phyloP scores from a whole-genome alignment of 2,888 invertebrate genomes.

The Fragum sueziense region DNA sequence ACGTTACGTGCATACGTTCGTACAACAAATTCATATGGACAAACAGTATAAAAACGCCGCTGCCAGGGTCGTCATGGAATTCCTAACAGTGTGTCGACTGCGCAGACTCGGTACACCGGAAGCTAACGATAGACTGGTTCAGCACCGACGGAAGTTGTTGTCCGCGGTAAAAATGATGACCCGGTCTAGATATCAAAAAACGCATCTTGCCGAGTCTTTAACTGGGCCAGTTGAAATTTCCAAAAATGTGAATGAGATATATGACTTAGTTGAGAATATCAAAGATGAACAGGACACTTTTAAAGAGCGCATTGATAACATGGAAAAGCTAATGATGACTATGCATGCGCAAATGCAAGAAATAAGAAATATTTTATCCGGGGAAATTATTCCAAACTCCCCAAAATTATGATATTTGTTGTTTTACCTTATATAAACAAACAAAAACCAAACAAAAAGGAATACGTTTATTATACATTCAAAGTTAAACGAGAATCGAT shows the following conservation, averaged over 20 bases:
- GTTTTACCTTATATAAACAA: background rate
- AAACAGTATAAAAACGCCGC: constrained; percentile 68
- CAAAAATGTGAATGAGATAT: constrained; percentile 68
- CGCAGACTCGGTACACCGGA: constrained; percentile 59
- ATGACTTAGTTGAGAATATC: constrained; percentile 60
- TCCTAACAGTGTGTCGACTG: constrained; percentile 67
- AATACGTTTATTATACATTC: too few relatives aligned
- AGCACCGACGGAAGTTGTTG: constrained; percentile 67
- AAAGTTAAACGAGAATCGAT: too few relatives aligned
- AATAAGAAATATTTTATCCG: constrained; percentile 49
- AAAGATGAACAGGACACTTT: constrained; percentile 66
- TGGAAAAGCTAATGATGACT: constrained; percentile 67
- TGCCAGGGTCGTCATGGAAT: constrained; percentile 69
- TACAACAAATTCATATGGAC: constrained; percentile 70
- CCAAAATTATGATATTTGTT: constrained; percentile 3
- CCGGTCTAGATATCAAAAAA: constrained; percentile 66
- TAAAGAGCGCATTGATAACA: constrained; percentile 61
- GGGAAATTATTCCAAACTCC: constrained; percentile 12
- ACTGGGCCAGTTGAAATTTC: constrained; percentile 70
- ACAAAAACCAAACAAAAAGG: too few relatives aligned
- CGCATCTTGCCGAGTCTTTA: constrained; percentile 65
- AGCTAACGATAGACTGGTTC: constrained; percentile 58
- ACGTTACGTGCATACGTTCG: constrained; percentile 73
- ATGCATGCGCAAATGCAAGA: constrained; percentile 67
- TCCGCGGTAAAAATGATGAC: constrained; percentile 70